Conservation (phyloP, 2,797 vertebrate genomes). For the Bradypus variegatus region DNA sequence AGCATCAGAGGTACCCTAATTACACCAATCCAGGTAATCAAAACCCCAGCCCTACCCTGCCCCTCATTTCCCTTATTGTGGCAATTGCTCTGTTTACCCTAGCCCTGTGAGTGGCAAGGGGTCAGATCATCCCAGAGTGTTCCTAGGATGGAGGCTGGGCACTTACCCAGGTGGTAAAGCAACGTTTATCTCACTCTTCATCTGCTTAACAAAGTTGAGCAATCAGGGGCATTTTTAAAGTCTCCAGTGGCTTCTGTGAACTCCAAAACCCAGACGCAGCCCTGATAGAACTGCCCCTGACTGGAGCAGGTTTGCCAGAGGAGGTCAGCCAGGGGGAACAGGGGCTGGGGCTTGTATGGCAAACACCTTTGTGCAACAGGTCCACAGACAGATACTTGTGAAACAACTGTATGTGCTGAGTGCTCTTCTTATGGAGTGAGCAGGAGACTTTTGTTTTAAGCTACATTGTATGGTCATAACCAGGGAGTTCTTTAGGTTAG, state of each 20-base stretch:
- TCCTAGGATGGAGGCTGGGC: not conserved
- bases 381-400: not conserved
- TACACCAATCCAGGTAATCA: constrained; percentile 39
- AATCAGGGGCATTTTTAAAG: not conserved
- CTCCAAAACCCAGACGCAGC: not conserved
- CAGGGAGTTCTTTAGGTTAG: not conserved
- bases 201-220: not conserved
- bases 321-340: not conserved
- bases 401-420: not conserved
- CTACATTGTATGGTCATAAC: not conserved
- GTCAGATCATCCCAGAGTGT: not conserved
- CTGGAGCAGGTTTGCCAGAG: not conserved
- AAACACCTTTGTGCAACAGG: not conserved
- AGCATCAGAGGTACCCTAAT: constrained; percentile 54
- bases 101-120: not conserved
- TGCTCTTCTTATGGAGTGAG: not conserved
- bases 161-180: not conserved
- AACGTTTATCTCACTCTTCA: not conserved
- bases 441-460: constrained; percentile 38
- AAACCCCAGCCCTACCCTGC: not conserved
- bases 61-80: not conserved
- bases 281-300: not conserved
- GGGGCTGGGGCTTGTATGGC: not conserved
- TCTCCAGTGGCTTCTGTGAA: not conserved
- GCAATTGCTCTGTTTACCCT: not conserved